Evolutionary conservation across 2,888 invertebrate species (phyloP), one percentile per base, ranked within the genome.

Genomic region (Reticulitermes lucifugus): DNA sequence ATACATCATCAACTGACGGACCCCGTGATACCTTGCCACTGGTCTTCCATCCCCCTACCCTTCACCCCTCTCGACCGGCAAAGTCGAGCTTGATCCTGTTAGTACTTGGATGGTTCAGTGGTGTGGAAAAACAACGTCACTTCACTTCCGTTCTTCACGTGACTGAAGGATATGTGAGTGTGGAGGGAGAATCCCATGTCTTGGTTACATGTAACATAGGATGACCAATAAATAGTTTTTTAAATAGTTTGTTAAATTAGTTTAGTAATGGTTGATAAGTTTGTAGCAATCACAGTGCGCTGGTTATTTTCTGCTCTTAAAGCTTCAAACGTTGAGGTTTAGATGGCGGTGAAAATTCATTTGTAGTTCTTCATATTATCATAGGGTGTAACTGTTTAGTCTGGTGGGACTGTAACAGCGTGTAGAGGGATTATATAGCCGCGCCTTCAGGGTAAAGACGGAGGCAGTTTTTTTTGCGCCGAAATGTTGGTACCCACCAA

Each of bases 101-200:
- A 85, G 85, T 82, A 35, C 65, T 77, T 46, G 77, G 77, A 46
- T 77, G 70, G 81, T 75, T 77, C 77, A 79, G 35, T 73, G 77
- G 85, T 83, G 85, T 83, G 85, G 83, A 85, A 81, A 85, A 73
- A 82, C 83, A 79, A 83, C 83, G 85, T 85, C 83, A 85, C 85
- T 77, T 85, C 83, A 85, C 85, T 77, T 83, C 85, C 83, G 85
- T 73, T 79, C 65, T 75, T 83, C 83, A 83, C 85, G 79, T 55
- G 79, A 60, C 77, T n/a, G 46, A 51, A 55, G 79, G 35, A 41
- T 73, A 18, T 35, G 35, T 35, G 35, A 10, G 18, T 41, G 73
- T 41, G 73, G 73, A 41, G 73, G 73, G 73, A 41, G 73, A 73
- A 35, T 73, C 73, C 73, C 73, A 21, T 18, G 65, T 65, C 65